A percentile compares a stretch with the other conserved stretches of the same genome.
phyloP scores from a whole-genome alignment of 2,888 invertebrate genomes.

The Rhodophaea formosa region DNA sequence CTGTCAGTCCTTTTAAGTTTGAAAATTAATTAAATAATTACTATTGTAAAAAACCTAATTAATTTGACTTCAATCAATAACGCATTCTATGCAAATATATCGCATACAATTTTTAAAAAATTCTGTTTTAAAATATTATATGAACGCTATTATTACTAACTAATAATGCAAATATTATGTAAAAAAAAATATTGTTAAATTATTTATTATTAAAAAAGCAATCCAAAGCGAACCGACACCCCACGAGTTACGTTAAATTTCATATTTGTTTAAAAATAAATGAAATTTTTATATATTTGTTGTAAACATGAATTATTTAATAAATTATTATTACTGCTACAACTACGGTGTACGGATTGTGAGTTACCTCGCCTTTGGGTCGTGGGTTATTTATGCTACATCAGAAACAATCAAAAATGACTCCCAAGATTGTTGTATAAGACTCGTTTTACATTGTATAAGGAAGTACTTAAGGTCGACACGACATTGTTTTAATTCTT shows the following conservation, averaged over 20 bases:
- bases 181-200: neutral
- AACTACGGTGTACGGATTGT: constrained; percentile 5
- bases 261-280: constrained; percentile 10
- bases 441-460: neutral
- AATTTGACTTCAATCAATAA: no score
- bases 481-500: no score
- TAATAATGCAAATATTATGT: no score
- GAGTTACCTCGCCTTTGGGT: constrained; percentile 3
- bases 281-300: constrained; percentile 10
- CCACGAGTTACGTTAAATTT: neutral
- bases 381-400: neutral
- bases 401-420: neutral
- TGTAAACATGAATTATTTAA: constrained; percentile 8
- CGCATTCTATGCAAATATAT: no score
- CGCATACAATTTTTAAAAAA: no score
- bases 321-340: constrained; percentile 9
- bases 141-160: no score
- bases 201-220: neutral
- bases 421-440: neutral
- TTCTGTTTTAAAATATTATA: no score
- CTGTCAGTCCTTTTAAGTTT: no score
- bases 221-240: neutral
- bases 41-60: no score
- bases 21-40: no score
- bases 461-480: no score